Conservation (phyloP, 1,140 invertebrate genomes). For the Aradophagus sp. region DNA sequence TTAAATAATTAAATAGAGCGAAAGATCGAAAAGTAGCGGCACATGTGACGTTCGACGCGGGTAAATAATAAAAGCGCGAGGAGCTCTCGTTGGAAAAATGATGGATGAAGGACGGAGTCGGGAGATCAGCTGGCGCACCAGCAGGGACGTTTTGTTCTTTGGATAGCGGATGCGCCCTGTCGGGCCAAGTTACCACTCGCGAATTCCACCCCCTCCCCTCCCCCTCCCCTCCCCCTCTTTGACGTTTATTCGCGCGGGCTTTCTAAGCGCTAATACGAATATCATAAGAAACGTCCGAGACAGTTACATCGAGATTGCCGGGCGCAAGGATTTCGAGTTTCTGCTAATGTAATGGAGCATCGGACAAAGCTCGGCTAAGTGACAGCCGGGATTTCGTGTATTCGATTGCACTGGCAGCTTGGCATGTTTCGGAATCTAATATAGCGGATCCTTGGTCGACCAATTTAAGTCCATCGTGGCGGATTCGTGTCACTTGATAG, state of each 20-base stretch:
- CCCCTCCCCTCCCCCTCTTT: too few species aligned
- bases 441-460: constrained; percentile 43
- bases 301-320: background rate
- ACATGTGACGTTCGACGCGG: constrained; percentile 5
- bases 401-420: constrained; percentile 40
- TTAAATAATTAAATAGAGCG: constrained; percentile 18
- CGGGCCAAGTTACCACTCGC: constrained; percentile 62
- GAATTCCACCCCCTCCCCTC: background rate
- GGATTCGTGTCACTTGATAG: constrained; percentile 33
- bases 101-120: constrained; percentile 58
- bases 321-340: background rate
- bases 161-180: constrained; percentile 64
- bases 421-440: constrained; percentile 44
- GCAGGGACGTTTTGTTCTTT: constrained; percentile 66
- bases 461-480: constrained; percentile 38
- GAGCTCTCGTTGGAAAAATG: constrained; percentile 51
- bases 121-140: constrained; percentile 25
- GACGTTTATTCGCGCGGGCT: too few species aligned
- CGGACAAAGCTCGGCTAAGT: constrained; percentile 24
- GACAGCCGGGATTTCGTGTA: constrained; percentile 42
- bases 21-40: constrained; percentile 8
- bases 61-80: constrained; percentile 62
- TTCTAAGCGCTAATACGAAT: constrained; percentile 37
- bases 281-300: constrained; percentile 26
- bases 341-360: constrained; percentile 25